A percentile compares a stretch with the other conserved stretches of the same genome.
These are phyloP conservation scores for Varanus komodoensis DNA, from an alignment of 2,113 vertebrate genomes.

Conservation along the genomic window DNA sequence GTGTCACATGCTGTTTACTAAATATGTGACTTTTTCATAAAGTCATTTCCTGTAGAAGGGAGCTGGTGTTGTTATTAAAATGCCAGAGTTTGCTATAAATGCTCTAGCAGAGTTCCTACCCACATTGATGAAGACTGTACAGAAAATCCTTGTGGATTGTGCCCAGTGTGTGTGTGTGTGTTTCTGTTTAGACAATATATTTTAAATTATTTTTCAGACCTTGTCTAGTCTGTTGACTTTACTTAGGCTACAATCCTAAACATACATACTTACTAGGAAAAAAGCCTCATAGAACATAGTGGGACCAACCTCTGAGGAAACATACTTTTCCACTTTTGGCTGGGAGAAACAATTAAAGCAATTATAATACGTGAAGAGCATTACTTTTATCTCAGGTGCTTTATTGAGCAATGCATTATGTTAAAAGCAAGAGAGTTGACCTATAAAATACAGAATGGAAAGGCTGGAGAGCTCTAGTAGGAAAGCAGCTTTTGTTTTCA, in stretches of 20 bases:
- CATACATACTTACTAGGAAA: neutral
- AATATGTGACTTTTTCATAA: neutral
- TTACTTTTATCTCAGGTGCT: neutral
- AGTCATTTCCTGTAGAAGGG: neutral
- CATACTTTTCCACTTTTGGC: neutral
- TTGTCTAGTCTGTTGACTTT: neutral
- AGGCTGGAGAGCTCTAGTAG: neutral
- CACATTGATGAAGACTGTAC: neutral
- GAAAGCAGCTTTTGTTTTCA: neutral
- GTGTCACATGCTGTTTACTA: neutral
- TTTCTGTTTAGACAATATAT: neutral
- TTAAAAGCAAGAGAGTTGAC: neutral
- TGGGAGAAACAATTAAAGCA: neutral
- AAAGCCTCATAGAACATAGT: neutral
- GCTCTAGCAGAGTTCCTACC: neutral
- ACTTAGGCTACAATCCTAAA: neutral
- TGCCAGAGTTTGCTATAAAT: neutral
- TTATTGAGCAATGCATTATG: neutral
- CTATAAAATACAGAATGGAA: neutral
- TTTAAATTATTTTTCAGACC: neutral
- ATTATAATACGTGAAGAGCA: neutral
- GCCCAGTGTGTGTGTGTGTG: no score
- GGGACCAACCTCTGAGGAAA: neutral
- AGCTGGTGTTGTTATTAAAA: neutral
- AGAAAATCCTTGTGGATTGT: neutral